These are phyloP conservation scores for Isichthys henryi DNA, from an alignment of 2,113 vertebrate species.

Conservation along the genomic window DNA sequence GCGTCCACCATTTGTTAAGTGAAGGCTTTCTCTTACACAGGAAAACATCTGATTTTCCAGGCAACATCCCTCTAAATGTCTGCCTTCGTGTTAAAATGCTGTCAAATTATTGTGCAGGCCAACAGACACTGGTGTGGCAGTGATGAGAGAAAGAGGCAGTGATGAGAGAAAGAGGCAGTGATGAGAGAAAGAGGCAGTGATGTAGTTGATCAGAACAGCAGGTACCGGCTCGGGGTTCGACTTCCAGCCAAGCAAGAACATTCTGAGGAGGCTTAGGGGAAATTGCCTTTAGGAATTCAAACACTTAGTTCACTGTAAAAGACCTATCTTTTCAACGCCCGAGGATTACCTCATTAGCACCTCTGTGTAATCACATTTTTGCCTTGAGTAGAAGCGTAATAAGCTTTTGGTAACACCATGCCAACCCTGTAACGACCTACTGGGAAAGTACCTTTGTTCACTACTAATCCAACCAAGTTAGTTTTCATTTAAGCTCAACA, in stretches of 20 bases:
- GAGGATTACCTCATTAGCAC: slow-evolving; percentile 21
- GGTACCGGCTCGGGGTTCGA: background rate
- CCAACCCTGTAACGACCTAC: background rate
- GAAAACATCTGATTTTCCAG: background rate
- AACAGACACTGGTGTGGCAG: background rate
- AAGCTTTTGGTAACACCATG: background rate
- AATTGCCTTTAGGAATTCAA: slow-evolving; percentile 6
- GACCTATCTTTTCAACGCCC: background rate
- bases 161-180: background rate
- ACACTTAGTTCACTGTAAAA: slow-evolving; percentile 2
- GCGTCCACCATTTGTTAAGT: background rate
- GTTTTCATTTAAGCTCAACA: background rate
- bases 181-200: background rate
- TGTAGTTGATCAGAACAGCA: background rate
- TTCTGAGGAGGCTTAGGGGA: background rate
- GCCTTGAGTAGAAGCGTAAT: background rate
- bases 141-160: background rate
- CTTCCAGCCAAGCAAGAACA: background rate
- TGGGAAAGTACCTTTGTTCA: background rate
- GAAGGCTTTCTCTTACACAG: background rate
- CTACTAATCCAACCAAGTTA: background rate
- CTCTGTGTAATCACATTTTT: slow-evolving; percentile 3
- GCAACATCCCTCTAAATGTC: background rate
- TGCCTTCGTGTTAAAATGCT: background rate
- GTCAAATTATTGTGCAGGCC: background rate